Conservation (phyloP, 1,140 invertebrate genomes). For the Ctenoplectra terminalis region DNA sequence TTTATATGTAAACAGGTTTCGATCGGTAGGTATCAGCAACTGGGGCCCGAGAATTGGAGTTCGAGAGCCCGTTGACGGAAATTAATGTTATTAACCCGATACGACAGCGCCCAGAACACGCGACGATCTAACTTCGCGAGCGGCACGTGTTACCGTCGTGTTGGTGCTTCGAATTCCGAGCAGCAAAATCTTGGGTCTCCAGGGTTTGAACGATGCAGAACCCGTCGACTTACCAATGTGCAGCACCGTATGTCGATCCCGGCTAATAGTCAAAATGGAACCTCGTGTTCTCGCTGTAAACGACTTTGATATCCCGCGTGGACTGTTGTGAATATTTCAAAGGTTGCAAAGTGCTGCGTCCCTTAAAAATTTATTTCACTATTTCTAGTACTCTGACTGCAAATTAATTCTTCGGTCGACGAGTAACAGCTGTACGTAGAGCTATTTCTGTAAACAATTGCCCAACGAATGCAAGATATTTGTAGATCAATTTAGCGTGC, state of each 20-base stretch:
- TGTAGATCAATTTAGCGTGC: no score
- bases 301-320: not conserved
- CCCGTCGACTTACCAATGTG: not conserved
- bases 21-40: conserved; percentile 57
- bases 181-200: conserved; percentile 7
- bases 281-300: not conserved
- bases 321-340: not conserved
- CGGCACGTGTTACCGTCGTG: conserved; percentile 33
- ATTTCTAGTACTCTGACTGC: no score
- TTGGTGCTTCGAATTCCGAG: conserved; percentile 38
- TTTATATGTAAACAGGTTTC: conserved; percentile 71
- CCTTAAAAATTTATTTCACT: not conserved
- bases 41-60: conserved; percentile 49
- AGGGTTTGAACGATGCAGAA: conserved; percentile 8
- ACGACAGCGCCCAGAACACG: conserved; percentile 30
- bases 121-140: conserved; percentile 46
- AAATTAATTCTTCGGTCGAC: not conserved
- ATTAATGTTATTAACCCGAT: conserved; percentile 64
- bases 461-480: no score
- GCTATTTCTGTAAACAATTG: no score
- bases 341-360: not conserved
- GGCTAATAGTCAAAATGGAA: not conserved
- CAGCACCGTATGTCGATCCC: conserved; percentile 1
- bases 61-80: conserved; percentile 58
- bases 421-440: no score